Evolutionary conservation across 2,888 invertebrate genomes (phyloP).

Genomic region (Andrena bucephala): DNA sequence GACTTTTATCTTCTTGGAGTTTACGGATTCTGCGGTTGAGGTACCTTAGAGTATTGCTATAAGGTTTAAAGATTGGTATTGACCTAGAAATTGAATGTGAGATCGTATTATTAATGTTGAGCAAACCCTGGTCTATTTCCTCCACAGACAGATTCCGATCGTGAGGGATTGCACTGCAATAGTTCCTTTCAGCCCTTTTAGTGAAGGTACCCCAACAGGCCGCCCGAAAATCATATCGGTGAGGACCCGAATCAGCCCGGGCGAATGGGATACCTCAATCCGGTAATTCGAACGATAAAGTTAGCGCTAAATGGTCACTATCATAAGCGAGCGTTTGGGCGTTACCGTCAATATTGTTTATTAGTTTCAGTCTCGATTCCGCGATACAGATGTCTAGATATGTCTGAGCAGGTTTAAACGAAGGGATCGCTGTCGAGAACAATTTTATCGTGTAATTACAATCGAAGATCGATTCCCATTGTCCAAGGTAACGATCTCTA

Average conservation of each 20-base stretch:
- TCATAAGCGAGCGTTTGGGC: too few species aligned
- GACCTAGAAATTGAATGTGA: too few species aligned
- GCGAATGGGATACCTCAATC: fast-evolving
- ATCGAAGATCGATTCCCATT: too few species aligned
- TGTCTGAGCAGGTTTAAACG: neutral
- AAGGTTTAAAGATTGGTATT: neutral
- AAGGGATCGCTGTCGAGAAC: too few species aligned
- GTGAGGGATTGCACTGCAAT: fast-evolving
- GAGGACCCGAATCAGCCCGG: too few species aligned
- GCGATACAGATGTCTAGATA: neutral
- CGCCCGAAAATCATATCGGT: neutral
- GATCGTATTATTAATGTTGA: neutral
- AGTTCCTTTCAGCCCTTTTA: neutral
- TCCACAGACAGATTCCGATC: neutral
- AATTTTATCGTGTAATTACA: too few species aligned
- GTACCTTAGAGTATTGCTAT: neutral
- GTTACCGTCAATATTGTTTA: neutral
- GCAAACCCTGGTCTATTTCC: neutral
- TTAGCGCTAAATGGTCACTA: neutral
- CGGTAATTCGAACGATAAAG: neutral
- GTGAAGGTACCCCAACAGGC: neutral
- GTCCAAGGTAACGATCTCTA: too few species aligned
- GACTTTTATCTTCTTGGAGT: neutral
- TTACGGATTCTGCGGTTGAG: neutral
- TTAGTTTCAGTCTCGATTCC: neutral